Evolutionary conservation across 1,140 invertebrate genomes (phyloP).

Genomic region (Druon quercuslanigerum): DNA sequence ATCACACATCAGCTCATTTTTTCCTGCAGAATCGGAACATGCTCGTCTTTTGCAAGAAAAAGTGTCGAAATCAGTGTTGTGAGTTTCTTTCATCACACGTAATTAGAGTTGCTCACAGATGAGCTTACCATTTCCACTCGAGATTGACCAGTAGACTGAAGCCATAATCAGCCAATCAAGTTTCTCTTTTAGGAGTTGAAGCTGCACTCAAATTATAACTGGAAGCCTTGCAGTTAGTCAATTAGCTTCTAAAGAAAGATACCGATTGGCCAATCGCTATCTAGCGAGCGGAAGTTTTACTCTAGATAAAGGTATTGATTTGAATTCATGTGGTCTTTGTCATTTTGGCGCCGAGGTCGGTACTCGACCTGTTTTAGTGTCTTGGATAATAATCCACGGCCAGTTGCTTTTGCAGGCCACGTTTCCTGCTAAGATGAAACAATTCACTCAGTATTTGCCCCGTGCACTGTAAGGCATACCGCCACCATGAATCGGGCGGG

Average conservation of each 20-base stretch:
- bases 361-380: constrained; percentile 41
- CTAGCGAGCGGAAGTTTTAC: constrained; percentile 9
- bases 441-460: constrained; percentile 1
- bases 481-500: constrained; percentile 25
- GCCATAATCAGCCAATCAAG: constrained; percentile 28
- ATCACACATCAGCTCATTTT: too few relatives aligned
- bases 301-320: neutral
- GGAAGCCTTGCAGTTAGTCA: constrained; percentile 1
- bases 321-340: constrained; percentile 6
- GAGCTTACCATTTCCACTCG: neutral
- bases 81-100: neutral
- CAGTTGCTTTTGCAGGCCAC: constrained; percentile 55
- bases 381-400: constrained; percentile 53
- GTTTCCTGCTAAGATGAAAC: constrained; percentile 46
- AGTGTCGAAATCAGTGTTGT: constrained; percentile 4
- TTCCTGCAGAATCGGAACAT: neutral
- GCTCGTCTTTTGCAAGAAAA: neutral
- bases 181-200: constrained; percentile 22
- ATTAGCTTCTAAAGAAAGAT: constrained; percentile 7
- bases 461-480: neutral
- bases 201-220: constrained; percentile 23
- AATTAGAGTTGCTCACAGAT: neutral
- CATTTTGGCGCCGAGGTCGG: constrained; percentile 25
- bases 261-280: neutral
- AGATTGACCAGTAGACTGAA: constrained; percentile 5